These are phyloP conservation scores for Leptopterna dolabrata DNA, from an alignment of 2,888 invertebrate species.

Conservation along the genomic window DNA sequence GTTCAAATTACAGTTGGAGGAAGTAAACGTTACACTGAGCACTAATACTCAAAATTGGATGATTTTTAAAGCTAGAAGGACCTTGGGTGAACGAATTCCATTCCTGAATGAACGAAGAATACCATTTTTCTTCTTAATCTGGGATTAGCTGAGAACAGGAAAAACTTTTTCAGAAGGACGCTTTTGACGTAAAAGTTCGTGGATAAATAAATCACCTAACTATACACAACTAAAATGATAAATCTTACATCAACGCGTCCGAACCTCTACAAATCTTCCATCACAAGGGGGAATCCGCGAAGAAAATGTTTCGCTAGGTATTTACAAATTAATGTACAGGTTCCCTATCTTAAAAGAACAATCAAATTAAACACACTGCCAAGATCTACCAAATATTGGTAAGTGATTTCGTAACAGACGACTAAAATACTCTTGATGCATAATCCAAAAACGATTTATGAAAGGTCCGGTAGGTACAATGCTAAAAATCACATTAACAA, in stretches of 20 bases:
- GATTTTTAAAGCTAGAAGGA: too few species aligned
- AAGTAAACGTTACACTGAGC: too few species aligned
- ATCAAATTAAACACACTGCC: not conserved
- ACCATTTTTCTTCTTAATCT: not conserved
- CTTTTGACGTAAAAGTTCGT: not conserved
- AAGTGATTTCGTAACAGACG: not conserved
- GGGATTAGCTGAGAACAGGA: not conserved
- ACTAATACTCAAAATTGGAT: too few species aligned
- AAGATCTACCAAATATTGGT: not conserved
- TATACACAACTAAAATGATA: not conserved
- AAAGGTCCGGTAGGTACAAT: too few species aligned
- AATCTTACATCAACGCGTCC: not conserved
- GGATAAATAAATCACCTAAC: not conserved
- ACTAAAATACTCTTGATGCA: not conserved
- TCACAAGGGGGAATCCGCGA: not conserved
- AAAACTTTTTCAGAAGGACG: not conserved
- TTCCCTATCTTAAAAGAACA: not conserved
- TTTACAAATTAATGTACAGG: slow-evolving; percentile 1
- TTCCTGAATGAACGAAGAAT: not conserved
- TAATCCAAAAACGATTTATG: not conserved
- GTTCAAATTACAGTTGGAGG: too few species aligned
- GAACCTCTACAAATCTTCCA: not conserved
- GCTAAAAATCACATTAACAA: too few species aligned
- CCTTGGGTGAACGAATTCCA: not conserved
- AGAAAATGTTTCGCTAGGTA: not conserved